Evolutionary conservation across 2,888 invertebrate genomes (phyloP).

Genomic region (Eudasyphora cyanicolor): DNA sequence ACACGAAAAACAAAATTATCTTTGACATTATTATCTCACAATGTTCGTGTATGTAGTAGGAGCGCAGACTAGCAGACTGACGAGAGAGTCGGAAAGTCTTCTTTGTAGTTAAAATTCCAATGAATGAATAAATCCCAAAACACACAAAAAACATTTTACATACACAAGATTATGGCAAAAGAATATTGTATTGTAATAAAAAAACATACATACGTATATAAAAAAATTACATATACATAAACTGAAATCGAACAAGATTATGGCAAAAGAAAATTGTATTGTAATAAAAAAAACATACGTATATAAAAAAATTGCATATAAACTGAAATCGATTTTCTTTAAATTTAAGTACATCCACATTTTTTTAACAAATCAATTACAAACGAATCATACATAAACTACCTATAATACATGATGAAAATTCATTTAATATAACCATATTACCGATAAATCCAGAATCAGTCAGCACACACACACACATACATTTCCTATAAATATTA

Average conservation of each 20-base stretch:
- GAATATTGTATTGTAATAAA: no score
- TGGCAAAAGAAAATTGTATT: slow-evolving; percentile 39
- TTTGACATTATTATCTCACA: neutral
- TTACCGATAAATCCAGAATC: slow-evolving; percentile 39
- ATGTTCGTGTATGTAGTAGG: neutral
- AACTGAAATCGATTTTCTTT: slow-evolving; percentile 32
- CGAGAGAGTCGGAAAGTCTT: no score
- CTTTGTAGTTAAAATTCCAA: neutral
- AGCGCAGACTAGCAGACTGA: no score
- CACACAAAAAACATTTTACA: no score
- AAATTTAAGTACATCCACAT: slow-evolving; percentile 24
- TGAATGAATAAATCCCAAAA: slow-evolving; percentile 19
- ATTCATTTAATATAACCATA: slow-evolving; percentile 33
- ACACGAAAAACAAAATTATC: slow-evolving; percentile 26
- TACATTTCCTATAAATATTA: slow-evolving; percentile 35
- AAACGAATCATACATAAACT: slow-evolving; percentile 35
- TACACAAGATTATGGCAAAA: no score
- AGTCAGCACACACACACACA: slow-evolving; percentile 1
- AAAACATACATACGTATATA: slow-evolving; percentile 24
- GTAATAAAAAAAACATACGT: neutral
- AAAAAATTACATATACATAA: slow-evolving; percentile 17
- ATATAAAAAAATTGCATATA: neutral
- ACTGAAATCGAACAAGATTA: slow-evolving; percentile 38
- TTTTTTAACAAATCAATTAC: slow-evolving; percentile 29
- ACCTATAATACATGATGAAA: slow-evolving; percentile 33